phyloP scores from a whole-genome alignment of 1,140 invertebrate genomes.

The Drosophila bocki region DNA sequence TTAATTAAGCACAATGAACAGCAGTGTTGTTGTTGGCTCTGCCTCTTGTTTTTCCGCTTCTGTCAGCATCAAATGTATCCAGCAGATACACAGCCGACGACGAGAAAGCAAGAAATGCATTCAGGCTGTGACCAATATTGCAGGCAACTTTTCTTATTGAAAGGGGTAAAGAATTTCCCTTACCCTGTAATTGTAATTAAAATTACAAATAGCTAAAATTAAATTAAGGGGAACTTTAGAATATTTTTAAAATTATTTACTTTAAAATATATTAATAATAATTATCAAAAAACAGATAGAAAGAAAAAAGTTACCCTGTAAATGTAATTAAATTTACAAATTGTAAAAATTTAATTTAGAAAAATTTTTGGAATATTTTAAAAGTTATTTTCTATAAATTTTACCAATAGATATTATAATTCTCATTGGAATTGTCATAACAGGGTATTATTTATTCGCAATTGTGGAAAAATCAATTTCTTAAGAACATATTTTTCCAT shows the following conservation, averaged over 20 bases:
- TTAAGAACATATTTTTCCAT: conserved; percentile 30
- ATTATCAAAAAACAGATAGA: too few relatives aligned
- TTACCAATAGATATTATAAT: too few relatives aligned
- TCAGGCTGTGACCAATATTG: conserved; percentile 26
- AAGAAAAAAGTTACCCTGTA: too few relatives aligned
- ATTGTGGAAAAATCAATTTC: background rate
- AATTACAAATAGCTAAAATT: too few relatives aligned
- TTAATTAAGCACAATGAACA: conserved; percentile 85
- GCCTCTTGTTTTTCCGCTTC: conserved; percentile 26
- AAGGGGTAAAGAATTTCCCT: too few relatives aligned
- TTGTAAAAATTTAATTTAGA: too few relatives aligned
- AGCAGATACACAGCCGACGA: conserved; percentile 43
- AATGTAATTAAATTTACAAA: too few relatives aligned
- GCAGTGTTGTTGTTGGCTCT: conserved; percentile 68
- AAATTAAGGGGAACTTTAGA: background rate
- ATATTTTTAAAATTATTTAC: background rate
- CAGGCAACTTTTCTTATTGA: background rate
- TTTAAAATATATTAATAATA: too few relatives aligned
- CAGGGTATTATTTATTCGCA: conserved; percentile 14
- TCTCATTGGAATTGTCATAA: too few relatives aligned
- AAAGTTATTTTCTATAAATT: too few relatives aligned
- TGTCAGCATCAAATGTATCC: conserved; percentile 60
- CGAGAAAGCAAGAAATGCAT: conserved; percentile 35
- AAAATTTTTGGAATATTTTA: too few relatives aligned
- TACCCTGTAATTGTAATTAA: conserved; percentile 2